Percentiles rank a stretch among this genome's conserved stretches.
phyloP scores from a whole-genome alignment of 2,797 vertebrate genomes.

The Chromis chromis region DNA sequence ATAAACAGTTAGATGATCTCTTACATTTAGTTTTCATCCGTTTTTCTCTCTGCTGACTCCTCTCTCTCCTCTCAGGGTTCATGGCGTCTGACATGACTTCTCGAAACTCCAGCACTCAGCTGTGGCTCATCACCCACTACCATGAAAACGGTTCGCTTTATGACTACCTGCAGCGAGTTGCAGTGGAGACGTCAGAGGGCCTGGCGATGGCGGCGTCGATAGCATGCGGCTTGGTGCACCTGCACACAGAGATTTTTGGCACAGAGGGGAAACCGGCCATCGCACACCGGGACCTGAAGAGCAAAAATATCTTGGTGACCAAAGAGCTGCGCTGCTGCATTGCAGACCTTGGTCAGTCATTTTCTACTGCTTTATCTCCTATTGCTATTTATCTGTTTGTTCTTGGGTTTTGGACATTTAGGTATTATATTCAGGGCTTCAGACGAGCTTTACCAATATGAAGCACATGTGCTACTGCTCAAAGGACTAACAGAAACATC shows the following conservation, averaged over 20 bases:
- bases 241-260: conserved; percentile 89
- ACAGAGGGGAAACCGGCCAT: conserved; percentile 89
- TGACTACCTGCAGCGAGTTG: conserved; percentile 87
- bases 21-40: too few species aligned
- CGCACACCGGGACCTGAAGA: conserved; percentile 88
- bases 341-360: conserved; percentile 84
- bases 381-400: not conserved
- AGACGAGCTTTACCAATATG: not conserved
- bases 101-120: conserved; percentile 89
- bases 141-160: conserved; percentile 89
- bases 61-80: conserved; percentile 79
- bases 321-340: conserved; percentile 89
- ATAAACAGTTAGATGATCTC: too few species aligned
- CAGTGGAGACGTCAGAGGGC: conserved; percentile 85
- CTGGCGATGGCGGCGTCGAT: conserved; percentile 86
- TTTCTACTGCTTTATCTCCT: not conserved
- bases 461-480: not conserved
- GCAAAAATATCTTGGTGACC: conserved; percentile 89
- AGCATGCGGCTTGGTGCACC: conserved; percentile 86
- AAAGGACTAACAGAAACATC: not conserved
- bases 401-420: not conserved
- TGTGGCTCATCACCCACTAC: conserved; percentile 90
- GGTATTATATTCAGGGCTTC: not conserved
- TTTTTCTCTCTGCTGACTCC: not conserved
- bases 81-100: conserved; percentile 91